Base-by-base conservation (phyloP, 1,140 invertebrate genomes). In the Dryas iulia region DNA sequence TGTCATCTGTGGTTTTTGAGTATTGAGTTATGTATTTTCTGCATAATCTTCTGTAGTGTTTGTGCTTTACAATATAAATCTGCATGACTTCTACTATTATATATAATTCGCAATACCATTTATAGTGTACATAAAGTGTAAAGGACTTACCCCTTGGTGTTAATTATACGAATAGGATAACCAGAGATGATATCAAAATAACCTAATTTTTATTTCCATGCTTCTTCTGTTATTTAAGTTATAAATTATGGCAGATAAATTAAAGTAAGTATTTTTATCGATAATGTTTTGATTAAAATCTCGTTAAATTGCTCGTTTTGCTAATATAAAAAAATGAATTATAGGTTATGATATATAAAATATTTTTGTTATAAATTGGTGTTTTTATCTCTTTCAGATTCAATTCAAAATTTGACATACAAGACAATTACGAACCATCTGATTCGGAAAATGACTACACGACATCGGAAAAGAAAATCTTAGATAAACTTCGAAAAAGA, bases 381-480 rank as follows among this genome's bases (percentile, higher is more conserved):
- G 30, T 64, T 47, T 2, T 53, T 18, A 66, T 81, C 69, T 23
- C 23, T 89, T 91, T 69, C 78, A 92, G 91, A 57, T 67, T 92
- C 7, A 73, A 84, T 67, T 82, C 83, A 2, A 92, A 88, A 52
- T 90, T 79, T 79, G 88, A 92, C 69, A 64, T 86, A 35, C 56
- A 94, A 66, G 86, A 79, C 47, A 90, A 94, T 73, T 95, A 95
- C 83, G 93, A 94, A 71, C 90, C 94, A 5, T 94, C 94, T 11
- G 94, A 95, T 78, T 96, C 95, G 2, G 96, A 96, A 74, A 93
- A 95, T 79, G 95, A 96, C 67, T 95, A 95, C 78, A 93, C 94
- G 23, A 92, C 94, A 72, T 89, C 92, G 47, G 95, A 96, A 77
- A 94, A 93, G 71, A 83, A 93, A 65, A 82, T 96, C 3, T 77